Base-by-base conservation (phyloP, 92 coral and sea anemone genomes). In the Palythoa heliodiscus region DNA sequence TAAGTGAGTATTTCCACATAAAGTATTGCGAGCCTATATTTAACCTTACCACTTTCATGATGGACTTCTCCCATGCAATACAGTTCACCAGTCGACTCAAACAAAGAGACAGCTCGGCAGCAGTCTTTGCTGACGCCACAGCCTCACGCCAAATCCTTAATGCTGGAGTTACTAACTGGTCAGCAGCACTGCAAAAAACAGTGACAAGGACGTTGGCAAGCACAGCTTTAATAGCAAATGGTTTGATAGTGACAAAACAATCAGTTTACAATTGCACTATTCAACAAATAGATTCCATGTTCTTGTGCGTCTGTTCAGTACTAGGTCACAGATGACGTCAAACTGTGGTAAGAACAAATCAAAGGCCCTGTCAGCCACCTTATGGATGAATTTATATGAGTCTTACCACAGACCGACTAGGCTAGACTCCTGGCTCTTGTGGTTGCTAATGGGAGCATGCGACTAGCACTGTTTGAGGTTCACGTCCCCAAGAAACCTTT, bases 61-160 rank as follows among this genome's bases (percentile, higher is more conserved):
- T 96, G 66, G 98, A 96, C 55, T 96, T 96, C 25, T 94, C 98
- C 98, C 98, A 96, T 1, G 98, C 98, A 68, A 96, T 95, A 71
- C 96, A 96, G 86, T 87, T 93, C 54, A 84, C 82, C 87, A 96
- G 76, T 88, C 92, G 82, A 48, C 88, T 79, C 92, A 96, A 53
- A 70, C 98, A 96, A 93, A 96, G 91, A 68, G 97, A 89, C 35
- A 96, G 70, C 96, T 96, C 98, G 9, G 98, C 88, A 0, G 98
- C 98, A 10, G 98, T 90, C 57, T 89, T 88, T 1, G 91, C 91
- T 20, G 95, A 85, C 14, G 94, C 90, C 55, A 94, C 96, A 47
- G 96, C 93, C 10, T 91, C 88, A 0, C 99, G 96, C 99, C 99
- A 96, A 66, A 86, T 87, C 87, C 89, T 94, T 16, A 96, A 82